Percentiles rank a stretch among this genome's conserved stretches.
phyloP scores from a whole-genome alignment of 2,113 vertebrate genomes.

The Oncorhynchus gorbuscha region DNA sequence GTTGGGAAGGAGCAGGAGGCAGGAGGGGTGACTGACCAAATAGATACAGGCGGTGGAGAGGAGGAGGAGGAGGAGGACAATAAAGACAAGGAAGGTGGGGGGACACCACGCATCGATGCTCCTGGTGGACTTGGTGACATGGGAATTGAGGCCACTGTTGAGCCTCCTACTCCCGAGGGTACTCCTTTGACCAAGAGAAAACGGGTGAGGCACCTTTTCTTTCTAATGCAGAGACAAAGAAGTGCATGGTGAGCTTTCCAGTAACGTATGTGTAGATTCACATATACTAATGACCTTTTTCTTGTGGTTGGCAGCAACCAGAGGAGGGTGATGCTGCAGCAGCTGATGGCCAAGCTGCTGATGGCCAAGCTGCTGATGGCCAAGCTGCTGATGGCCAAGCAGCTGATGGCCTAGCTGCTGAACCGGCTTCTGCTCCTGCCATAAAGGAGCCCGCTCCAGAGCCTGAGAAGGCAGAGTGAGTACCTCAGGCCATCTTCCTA shows the following conservation, averaged over 20 bases:
- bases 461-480: conserved; percentile 88
- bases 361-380: conserved; percentile 55
- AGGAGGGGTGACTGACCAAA: conserved; percentile 70
- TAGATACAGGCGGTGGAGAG: conserved; percentile 74
- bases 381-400: conserved; percentile 63
- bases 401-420: conserved; percentile 56
- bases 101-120: conserved; percentile 75
- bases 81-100: conserved; percentile 78
- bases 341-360: conserved; percentile 50
- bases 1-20: conserved; percentile 74
- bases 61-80: conserved; percentile 76
- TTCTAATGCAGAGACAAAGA: not conserved
- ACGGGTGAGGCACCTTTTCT: conserved; percentile 42
- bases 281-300: not conserved
- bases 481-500: conserved; percentile 10
- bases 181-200: conserved; percentile 87
- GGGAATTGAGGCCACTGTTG: conserved; percentile 81
- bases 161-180: conserved; percentile 89
- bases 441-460: conserved; percentile 70
- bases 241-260: not conserved
- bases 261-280: not conserved
- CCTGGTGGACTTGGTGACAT: conserved; percentile 89
- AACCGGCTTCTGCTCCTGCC: conserved; percentile 54
- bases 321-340: conserved; percentile 63
- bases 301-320: conserved; percentile 46